A percentile compares a stretch with the other conserved stretches of the same genome.
Evolutionary conservation across 1,140 invertebrate genomes (phyloP).

Genomic region (Leptinotarsa defecta): DNA sequence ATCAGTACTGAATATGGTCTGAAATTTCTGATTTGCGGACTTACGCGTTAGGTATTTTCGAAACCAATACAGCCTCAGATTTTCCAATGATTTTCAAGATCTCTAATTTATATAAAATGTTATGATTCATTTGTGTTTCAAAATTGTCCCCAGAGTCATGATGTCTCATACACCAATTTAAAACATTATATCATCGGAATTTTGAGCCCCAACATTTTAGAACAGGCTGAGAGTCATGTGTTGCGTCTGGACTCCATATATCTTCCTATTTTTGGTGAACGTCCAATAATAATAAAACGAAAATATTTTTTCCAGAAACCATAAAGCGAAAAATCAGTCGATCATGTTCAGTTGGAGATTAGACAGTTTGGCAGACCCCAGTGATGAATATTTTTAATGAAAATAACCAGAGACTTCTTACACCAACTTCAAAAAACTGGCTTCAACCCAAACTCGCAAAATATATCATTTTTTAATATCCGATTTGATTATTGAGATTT

Average conservation of each 20-base stretch:
- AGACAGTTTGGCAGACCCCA: background rate
- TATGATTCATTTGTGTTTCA: too few relatives aligned
- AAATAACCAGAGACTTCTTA: background rate
- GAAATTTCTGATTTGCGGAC: too few relatives aligned
- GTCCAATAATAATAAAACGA: background rate
- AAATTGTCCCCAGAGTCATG: too few relatives aligned
- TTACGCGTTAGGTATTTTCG: too few relatives aligned
- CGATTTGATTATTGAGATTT: too few relatives aligned
- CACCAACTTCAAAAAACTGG: background rate
- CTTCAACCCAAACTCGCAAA: too few relatives aligned
- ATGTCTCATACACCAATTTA: background rate
- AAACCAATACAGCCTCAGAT: too few relatives aligned
- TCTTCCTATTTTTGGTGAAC: background rate
- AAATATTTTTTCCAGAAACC: background rate
- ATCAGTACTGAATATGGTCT: too few relatives aligned
- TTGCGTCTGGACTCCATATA: background rate
- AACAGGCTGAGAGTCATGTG: background rate
- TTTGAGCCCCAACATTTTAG: background rate
- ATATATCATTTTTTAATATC: too few relatives aligned
- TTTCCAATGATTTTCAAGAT: too few relatives aligned
- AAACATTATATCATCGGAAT: conserved; percentile 4
- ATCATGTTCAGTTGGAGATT: background rate
- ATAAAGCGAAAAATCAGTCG: background rate
- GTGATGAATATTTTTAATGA: background rate
- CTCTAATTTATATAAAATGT: too few relatives aligned